A percentile compares a stretch with the other conserved stretches of the same genome.
These are phyloP conservation scores for Porites divaricata DNA, from an alignment of 92 coral and sea anemone species.

Conservation along the genomic window DNA sequence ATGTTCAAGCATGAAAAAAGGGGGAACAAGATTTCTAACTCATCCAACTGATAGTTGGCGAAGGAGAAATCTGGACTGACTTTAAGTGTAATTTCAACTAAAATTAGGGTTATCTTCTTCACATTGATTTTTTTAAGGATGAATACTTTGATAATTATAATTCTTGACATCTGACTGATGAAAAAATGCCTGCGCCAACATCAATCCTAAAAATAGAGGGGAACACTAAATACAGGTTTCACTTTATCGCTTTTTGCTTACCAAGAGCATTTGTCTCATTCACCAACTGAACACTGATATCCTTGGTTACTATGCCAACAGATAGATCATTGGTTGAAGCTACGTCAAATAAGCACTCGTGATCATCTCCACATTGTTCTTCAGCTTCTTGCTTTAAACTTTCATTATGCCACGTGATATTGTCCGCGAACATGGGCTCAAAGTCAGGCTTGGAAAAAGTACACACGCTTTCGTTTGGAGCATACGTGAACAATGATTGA, in stretches of 20 bases:
- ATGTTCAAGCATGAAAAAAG: background rate
- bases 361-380: background rate
- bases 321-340: slow-evolving; percentile 1
- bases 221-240: too few species aligned
- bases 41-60: background rate
- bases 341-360: background rate
- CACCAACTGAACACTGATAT: background rate
- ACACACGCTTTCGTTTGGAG: background rate
- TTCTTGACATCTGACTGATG: too few species aligned
- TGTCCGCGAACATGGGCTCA: slow-evolving; percentile 8
- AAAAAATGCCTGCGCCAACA: too few species aligned
- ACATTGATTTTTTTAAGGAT: too few species aligned
- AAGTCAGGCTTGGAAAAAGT: background rate
- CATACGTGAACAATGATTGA: background rate
- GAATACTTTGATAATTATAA: too few species aligned
- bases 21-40: background rate
- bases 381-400: background rate
- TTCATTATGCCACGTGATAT: background rate
- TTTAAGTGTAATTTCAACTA: background rate
- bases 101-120: background rate
- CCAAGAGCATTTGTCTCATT: background rate
- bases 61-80: background rate
- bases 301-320: background rate
- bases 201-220: too few species aligned
- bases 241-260: background rate